Evolutionary conservation across 2,797 vertebrate species (phyloP).

Genomic region (Crypturellus tataupa): DNA sequence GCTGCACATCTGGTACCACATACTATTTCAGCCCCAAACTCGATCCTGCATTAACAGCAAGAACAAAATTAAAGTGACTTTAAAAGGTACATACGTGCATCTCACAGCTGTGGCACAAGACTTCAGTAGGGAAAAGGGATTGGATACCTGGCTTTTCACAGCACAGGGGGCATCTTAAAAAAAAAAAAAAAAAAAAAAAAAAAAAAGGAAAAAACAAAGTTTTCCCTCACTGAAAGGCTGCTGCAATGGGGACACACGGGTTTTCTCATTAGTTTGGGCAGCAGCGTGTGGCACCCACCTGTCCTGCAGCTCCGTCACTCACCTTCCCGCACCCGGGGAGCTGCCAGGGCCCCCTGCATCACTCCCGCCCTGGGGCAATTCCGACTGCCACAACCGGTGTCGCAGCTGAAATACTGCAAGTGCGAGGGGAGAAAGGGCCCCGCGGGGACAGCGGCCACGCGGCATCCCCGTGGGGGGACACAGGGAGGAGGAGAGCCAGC

Average conservation of each 20-base stretch:
- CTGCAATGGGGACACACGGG: background rate
- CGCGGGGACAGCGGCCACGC: accelerated
- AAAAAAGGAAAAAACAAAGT: no score
- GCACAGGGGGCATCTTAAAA: background rate
- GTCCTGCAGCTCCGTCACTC: background rate
- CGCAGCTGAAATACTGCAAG: background rate
- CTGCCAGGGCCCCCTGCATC: accelerated
- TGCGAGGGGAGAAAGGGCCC: background rate
- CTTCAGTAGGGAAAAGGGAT: background rate
- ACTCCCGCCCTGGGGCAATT: background rate
- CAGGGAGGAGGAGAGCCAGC: background rate
- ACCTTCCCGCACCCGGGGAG: background rate
- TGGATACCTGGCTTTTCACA: background rate
- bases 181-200: no score
- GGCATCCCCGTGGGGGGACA: no score
- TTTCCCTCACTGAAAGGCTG: no score
- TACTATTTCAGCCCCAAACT: background rate
- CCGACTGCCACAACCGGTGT: background rate
- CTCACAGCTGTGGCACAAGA: background rate
- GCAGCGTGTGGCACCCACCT: background rate
- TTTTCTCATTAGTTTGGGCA: background rate
- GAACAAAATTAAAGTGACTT: background rate
- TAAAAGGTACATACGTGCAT: background rate
- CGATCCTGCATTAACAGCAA: background rate
- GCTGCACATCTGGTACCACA: background rate